Conservation (phyloP, 2,888 invertebrate genomes). For the Muscina levida region DNA sequence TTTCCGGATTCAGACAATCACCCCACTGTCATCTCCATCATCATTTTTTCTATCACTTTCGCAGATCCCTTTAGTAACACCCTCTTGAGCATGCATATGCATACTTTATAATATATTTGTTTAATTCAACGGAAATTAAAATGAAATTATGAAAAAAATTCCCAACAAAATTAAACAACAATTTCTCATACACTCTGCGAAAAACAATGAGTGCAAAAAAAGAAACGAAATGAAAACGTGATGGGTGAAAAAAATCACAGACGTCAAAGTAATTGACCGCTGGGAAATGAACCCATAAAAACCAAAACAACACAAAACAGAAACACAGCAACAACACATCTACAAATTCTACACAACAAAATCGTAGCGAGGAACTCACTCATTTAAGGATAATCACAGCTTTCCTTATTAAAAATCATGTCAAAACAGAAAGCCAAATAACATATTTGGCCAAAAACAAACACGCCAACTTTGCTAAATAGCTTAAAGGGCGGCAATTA, state of each 20-base stretch:
- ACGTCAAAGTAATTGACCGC: slow-evolving; percentile 77
- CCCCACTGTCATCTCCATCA: too few relatives aligned
- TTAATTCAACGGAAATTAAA: slow-evolving; percentile 69
- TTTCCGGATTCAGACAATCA: too few relatives aligned
- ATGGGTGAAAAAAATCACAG: slow-evolving; percentile 72
- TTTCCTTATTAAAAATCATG: slow-evolving; percentile 63
- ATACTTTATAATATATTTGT: slow-evolving; percentile 61
- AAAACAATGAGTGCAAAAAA: slow-evolving; percentile 28
- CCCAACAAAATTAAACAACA: slow-evolving; percentile 15
- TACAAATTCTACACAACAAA: slow-evolving; percentile 68
- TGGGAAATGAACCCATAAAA: slow-evolving; percentile 78
- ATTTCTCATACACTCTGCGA: slow-evolving; percentile 3
- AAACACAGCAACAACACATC: slow-evolving; percentile 67
- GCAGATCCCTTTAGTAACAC: slow-evolving; percentile 22
- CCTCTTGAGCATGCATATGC: slow-evolving; percentile 60
- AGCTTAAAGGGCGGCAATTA: slow-evolving; percentile 65
- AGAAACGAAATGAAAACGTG: slow-evolving; percentile 55
- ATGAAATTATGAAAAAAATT: slow-evolving; percentile 63
- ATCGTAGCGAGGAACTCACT: slow-evolving; percentile 46
- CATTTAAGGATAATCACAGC: slow-evolving; percentile 60
- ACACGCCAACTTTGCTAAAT: slow-evolving; percentile 51
- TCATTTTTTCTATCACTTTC: too few relatives aligned
- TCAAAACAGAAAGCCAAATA: slow-evolving; percentile 59
- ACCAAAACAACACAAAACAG: slow-evolving; percentile 63
- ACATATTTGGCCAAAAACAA: slow-evolving; percentile 34